Evolutionary conservation across 2,888 invertebrate species (phyloP), one percentile per base, ranked within the genome.

Genomic region (Apotomis capreana): DNA sequence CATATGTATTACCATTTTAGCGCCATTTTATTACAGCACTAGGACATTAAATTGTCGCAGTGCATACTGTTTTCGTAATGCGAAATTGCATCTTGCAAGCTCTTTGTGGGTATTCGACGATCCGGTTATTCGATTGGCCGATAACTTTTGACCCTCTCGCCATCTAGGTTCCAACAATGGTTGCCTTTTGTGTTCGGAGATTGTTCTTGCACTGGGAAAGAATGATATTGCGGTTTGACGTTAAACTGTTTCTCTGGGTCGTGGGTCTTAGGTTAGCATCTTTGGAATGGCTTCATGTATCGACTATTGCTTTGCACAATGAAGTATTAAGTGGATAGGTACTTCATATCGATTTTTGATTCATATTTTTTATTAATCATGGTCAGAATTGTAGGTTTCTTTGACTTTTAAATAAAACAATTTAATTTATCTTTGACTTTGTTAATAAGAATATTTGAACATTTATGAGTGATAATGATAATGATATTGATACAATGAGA

Each of bases 131-230:
- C 82, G 86, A 87, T 87, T 81, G 77, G 75, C 73, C 76, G 87
- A 87, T 89, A 87, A 81, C 87, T 82, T 82, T 80, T 87, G 87
- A 89, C 88, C 88, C 74, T 78, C 76, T 81, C 80, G 79, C 83
- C 80, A 81, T 83, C 79, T 83, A 81, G 75, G 79, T 78, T 80
- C 81, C 80, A 80, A 80, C 84, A 81, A 82, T 67, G 64, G 61
- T 61, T 69, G 61, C 71, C 71, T 67, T 67, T 51, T 71, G 67
- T 68, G 61, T 62, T 71, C 44, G 13, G 51, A 54, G 51, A 65
- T 68, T 65, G 64, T 64, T 70, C 54, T 52, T 37, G 36, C 36
- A 26, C 40, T 65, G 4, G 40, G 40, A 51, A 63, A 63, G 44
- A 59, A 59, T 58, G 44, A n/a, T 44, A 44, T 10, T 49, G 49